phyloP scores from a whole-genome alignment of 2,888 invertebrate genomes.

The Hyposoter dolosus region DNA sequence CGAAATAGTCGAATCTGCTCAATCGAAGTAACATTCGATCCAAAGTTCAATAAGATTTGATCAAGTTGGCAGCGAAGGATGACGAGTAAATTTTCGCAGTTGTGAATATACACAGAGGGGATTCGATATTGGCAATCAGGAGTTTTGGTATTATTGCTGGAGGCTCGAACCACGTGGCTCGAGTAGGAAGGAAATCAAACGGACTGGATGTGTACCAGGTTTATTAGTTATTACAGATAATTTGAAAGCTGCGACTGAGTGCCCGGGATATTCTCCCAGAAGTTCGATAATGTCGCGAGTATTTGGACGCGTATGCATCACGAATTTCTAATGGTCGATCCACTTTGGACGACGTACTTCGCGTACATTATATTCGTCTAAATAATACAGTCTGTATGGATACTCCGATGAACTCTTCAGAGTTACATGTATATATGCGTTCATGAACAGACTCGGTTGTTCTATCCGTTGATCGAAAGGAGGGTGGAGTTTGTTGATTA shows the following conservation, averaged over 20 bases:
- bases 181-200: slow-evolving; percentile 39
- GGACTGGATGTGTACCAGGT: slow-evolving; percentile 28
- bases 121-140: slow-evolving; percentile 60
- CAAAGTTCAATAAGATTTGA: slow-evolving; percentile 46
- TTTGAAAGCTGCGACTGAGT: slow-evolving; percentile 34
- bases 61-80: slow-evolving; percentile 20
- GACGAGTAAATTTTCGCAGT: slow-evolving; percentile 4
- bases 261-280: background rate
- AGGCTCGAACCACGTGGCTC: slow-evolving; percentile 26
- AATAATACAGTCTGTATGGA: slow-evolving; percentile 40
- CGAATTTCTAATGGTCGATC: slow-evolving; percentile 31
- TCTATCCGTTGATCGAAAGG: slow-evolving; percentile 53
- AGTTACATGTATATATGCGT: slow-evolving; percentile 1
- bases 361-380: slow-evolving; percentile 53
- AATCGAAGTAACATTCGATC: slow-evolving; percentile 14
- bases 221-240: slow-evolving; percentile 66
- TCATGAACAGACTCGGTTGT: background rate
- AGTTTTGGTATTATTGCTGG: slow-evolving; percentile 55
- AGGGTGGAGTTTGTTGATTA: slow-evolving; percentile 46
- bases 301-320: slow-evolving; percentile 38
- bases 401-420: slow-evolving; percentile 12
- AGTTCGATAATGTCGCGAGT: slow-evolving; percentile 46
- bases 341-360: slow-evolving; percentile 18
- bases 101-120: background rate
- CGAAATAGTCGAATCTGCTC: background rate